Evolutionary conservation across 1,140 invertebrate genomes (phyloP), one percentile per base, ranked within the genome.

Genomic region (Leptoteleia sp.): DNA sequence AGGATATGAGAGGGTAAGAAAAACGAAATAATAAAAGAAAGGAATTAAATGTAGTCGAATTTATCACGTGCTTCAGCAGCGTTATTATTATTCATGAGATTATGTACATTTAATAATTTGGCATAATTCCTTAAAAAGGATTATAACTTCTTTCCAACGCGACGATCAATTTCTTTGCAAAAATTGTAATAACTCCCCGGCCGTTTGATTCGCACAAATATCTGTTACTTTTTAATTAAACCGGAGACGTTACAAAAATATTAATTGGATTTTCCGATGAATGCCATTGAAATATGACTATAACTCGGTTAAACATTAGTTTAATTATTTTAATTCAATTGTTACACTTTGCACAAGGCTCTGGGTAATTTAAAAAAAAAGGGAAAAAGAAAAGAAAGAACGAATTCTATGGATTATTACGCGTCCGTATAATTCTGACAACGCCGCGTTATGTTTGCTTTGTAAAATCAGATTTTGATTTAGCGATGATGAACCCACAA

Each of bases 401-500:
- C n/a, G 43, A 55, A 37, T 43, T 37, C 35, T 42, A 11, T 38
- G 42, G 37, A 67, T 61, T 67, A 76, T 61, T 52, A 76, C 61
- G 54, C 31, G 61, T 45, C 27, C 40, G 31, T 8, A 12, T 57
- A 62, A 76, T 67, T 68, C 45, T 47, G 54, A 68, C 48, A 55
- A 76, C 68, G 13, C 55, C 29, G 16, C 48, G 54, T 67, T 54
- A 48, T 52, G 64, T 70, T 76, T 70, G 42, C 54, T 70, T 64
- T 64, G 43, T 64, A 47, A 70, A 70, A 64, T 68, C 64, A 68
- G 38, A 70, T 64, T 70, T 70, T 48, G 64, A 57, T 64, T 50
- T 65, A 70, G 50, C n/a, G 40, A 70, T 70, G 73, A 70, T 68
- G 38, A 57, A 76, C 19, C 55, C 48, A 55, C 47, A 68, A 61